Evolutionary conservation across 2,113 vertebrate genomes (phyloP), one percentile per base, ranked within the genome.

Genomic region (Nycticorax nycticorax): DNA sequence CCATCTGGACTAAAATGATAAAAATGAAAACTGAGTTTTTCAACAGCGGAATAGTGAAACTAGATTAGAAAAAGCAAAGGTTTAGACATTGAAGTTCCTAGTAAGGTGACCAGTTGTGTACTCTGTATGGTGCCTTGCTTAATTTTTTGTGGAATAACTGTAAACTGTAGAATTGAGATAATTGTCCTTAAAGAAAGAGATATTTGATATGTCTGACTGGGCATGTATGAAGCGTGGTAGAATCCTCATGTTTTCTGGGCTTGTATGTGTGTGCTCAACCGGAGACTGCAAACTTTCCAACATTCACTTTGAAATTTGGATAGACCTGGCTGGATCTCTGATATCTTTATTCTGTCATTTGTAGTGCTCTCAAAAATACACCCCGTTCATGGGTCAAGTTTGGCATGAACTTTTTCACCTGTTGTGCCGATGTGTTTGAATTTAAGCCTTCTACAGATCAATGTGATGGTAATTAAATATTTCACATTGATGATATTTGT

Each of bases 1-100:
- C 96, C 96, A 96, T 98, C 97, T 98, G 94, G 93, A 88, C 88
- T 94, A 74, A 95, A 96, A 97, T 94, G 85, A 96, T 74, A 93
- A 93, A 94, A 97, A 95, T 71, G 63, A 95, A 95, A 97, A 93
- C 74, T 32, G 88, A 60, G 21, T 78, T 92, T 80, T 91, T 94
- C 47, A 53, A 47, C 63, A 45, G 39, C 35, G 68, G 60, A 78
- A 72, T 32, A 53, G 27, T n/a, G 63, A 77, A 72, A 53, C 27
- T 35, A 41, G 10, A 32, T 41, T 27, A 78, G 63, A 62, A 76
- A 75, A 93, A 85, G 18, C 64, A 72, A 84, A 92, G 48, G 16
- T 72, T 66, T 89, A 62, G 59, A 52, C 21, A 56, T 83, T 74
- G 11, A 33, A 23, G 22, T 93, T 89, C 64, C 71, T 67, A 89